Percentiles rank a stretch among this genome's conserved stretches.
These are phyloP conservation scores for Orthosia cruda DNA, from an alignment of 2,888 invertebrate genomes.

Conservation along the genomic window DNA sequence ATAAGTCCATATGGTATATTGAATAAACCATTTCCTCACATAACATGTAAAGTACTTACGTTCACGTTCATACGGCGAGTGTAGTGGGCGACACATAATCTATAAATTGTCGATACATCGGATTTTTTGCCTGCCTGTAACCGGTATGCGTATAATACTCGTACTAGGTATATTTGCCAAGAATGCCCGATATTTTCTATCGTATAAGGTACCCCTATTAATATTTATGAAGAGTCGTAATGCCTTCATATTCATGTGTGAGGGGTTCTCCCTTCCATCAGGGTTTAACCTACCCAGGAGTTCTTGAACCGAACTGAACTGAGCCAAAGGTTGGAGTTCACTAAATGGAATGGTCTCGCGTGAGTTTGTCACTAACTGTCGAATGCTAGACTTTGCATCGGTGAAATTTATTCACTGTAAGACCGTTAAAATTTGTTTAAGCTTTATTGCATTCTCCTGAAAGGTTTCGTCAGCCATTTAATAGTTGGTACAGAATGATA, in stretches of 20 bases:
- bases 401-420: conserved; percentile 16
- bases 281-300: not conserved
- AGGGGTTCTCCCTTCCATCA: conserved; percentile 4
- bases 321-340: conserved; percentile 32
- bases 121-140: conserved; percentile 33
- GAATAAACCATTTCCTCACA: conserved; percentile 48
- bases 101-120: conserved; percentile 45
- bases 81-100: conserved; percentile 28
- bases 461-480: not conserved
- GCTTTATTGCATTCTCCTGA: conserved; percentile 1
- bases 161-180: conserved; percentile 24
- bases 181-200: conserved; percentile 49
- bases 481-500: not conserved
- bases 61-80: conserved; percentile 20
- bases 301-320: conserved; percentile 19
- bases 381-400: conserved; percentile 19
- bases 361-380: conserved; percentile 27
- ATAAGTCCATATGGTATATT: conserved; percentile 30
- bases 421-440: conserved; percentile 22
- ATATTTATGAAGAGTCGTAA: conserved; percentile 55
- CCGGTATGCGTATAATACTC: conserved; percentile 27
- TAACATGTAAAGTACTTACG: conserved; percentile 26
- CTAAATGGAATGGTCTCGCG: conserved; percentile 20
- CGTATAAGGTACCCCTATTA: conserved; percentile 40
- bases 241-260: conserved; percentile 40